These are phyloP conservation scores for Dasysyrphus albostriatus DNA, from an alignment of 2,888 invertebrate species.

Conservation along the genomic window DNA sequence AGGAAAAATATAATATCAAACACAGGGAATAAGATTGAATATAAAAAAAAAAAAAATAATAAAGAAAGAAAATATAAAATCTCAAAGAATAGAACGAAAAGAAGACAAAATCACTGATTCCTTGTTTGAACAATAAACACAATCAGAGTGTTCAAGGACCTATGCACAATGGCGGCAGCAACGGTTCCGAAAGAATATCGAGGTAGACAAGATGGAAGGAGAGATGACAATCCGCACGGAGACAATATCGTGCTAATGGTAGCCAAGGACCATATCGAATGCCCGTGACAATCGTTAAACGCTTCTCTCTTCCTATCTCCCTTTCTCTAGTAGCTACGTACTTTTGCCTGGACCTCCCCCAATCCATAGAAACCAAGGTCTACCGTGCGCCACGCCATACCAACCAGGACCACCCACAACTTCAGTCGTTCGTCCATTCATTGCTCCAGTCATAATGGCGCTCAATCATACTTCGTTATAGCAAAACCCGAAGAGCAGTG, in stretches of 20 bases:
- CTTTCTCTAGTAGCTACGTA: not conserved
- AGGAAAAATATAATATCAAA: conserved; percentile 23
- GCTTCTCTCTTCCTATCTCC: conserved; percentile 46
- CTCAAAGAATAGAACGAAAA: conserved; percentile 27
- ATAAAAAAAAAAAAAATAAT: not conserved
- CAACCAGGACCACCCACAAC: conserved; percentile 28
- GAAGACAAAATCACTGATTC: conserved; percentile 66
- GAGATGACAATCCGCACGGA: conserved; percentile 62
- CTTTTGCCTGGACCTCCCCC: not conserved
- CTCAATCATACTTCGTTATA: conserved; percentile 69
- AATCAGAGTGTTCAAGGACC: conserved; percentile 67
- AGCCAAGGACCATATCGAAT: conserved; percentile 74
- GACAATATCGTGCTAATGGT: conserved; percentile 75
- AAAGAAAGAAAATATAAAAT: conserved; percentile 6
- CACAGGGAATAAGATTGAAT: conserved; percentile 10
- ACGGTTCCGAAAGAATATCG: conserved; percentile 35
- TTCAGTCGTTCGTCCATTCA: conserved; percentile 12
- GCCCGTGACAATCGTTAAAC: conserved; percentile 74
- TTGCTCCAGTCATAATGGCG: conserved; percentile 58
- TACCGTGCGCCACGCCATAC: not conserved
- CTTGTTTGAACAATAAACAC: conserved; percentile 71
- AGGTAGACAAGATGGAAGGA: conserved; percentile 27
- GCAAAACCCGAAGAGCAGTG: conserved; percentile 52
- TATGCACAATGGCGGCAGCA: not conserved
- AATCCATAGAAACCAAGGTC: conserved; percentile 9